These are phyloP conservation scores for Nasua narica DNA, from an alignment of 2,797 vertebrate species.

Conservation along the genomic window DNA sequence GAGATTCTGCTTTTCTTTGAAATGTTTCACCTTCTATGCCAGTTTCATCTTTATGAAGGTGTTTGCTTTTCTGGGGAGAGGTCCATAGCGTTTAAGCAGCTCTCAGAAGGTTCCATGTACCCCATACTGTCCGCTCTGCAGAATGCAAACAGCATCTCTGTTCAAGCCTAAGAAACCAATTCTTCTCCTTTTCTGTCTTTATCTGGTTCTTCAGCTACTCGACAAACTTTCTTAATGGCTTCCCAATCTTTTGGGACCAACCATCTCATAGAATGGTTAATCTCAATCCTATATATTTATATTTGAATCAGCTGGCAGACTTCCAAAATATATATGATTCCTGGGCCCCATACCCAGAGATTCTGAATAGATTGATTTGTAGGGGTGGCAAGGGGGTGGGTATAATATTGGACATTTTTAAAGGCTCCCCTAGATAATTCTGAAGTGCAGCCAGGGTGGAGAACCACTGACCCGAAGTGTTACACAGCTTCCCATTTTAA, in stretches of 20 bases:
- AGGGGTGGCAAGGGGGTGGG: not conserved
- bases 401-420: not conserved
- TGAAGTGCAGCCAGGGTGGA: not conserved
- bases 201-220: not conserved
- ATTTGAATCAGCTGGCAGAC: not conserved
- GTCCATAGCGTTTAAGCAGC: not conserved
- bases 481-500: not conserved
- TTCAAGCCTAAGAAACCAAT: not conserved
- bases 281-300: not conserved
- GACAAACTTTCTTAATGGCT: not conserved
- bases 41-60: not conserved
- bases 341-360: not conserved
- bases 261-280: not conserved
- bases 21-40: not conserved
- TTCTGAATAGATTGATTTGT: not conserved
- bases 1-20: conserved; percentile 17
- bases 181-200: not conserved
- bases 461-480: not conserved
- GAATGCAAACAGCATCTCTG: not conserved
- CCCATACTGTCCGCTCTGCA: not conserved
- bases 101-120: not conserved
- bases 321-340: not conserved
- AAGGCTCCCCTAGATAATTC: not conserved
- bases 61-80: not conserved
- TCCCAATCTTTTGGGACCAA: not conserved